Evolutionary conservation across 2,797 vertebrate genomes (phyloP).

Genomic region (Myotis findleyi): DNA sequence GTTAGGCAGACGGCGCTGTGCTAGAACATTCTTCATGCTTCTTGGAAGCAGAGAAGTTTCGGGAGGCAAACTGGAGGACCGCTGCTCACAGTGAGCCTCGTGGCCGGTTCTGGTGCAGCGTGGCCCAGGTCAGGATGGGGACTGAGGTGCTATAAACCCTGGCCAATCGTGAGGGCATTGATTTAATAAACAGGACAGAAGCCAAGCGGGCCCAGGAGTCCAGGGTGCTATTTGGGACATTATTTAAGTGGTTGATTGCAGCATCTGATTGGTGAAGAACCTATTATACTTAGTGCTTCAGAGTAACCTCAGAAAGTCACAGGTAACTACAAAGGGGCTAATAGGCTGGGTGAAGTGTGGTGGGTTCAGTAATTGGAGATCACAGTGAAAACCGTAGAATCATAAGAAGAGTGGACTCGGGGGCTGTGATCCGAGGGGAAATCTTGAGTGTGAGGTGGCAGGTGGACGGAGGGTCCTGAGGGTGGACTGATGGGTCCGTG

Average conservation of each 20-base stretch:
- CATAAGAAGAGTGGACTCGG: not conserved
- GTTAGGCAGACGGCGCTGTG: fast-evolving
- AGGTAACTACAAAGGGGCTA: not conserved
- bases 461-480: fast-evolving
- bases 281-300: not conserved
- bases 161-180: fast-evolving
- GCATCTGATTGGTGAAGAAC: not conserved
- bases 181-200: not conserved
- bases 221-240: not conserved
- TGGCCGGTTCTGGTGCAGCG: fast-evolving
- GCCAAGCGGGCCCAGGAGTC: not conserved
- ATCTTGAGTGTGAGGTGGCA: fast-evolving
- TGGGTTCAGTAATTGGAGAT: not conserved
- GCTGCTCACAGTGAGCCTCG: fast-evolving
- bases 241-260: not conserved
- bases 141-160: fast-evolving
- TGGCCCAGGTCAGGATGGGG: fast-evolving
- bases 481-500: no score
- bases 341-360: not conserved
- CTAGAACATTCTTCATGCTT: not conserved
- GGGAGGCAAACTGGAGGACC: fast-evolving
- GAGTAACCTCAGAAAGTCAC: slow-evolving; percentile 51
- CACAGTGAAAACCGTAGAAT: not conserved
- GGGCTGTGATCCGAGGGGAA: not conserved
- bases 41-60: no score